Percentiles rank a stretch among this genome's conserved stretches.
Evolutionary conservation across 2,888 invertebrate species (phyloP).

Genomic region (Drosophila mettleri): DNA sequence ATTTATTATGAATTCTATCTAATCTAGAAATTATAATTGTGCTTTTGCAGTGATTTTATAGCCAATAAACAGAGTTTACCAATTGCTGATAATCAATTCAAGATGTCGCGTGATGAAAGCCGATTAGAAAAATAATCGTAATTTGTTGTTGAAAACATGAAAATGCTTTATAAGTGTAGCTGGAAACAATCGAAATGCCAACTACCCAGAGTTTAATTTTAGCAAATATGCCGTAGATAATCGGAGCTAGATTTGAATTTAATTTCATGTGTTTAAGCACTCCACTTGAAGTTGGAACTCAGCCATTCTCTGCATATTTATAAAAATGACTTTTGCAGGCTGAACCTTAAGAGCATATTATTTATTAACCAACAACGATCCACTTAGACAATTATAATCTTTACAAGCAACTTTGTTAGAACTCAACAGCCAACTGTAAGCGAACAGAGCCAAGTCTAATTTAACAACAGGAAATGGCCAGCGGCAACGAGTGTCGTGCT

Average conservation of each 20-base stretch:
- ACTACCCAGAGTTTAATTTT: not conserved
- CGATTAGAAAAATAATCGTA: not conserved
- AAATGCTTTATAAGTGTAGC: not conserved
- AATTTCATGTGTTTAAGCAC: not conserved
- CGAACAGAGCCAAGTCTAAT: not conserved
- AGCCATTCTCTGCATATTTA: not conserved
- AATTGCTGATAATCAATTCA: not conserved
- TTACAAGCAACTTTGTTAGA: not conserved
- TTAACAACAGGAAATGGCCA: slow-evolving; percentile 8
- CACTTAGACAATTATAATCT: not conserved
- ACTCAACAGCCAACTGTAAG: not conserved
- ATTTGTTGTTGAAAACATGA: slow-evolving; percentile 1
- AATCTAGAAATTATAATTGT: slow-evolving; percentile 27
- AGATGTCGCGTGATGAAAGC: slow-evolving; percentile 8
- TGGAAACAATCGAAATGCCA: not conserved
- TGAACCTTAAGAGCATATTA: not conserved
- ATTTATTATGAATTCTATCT: slow-evolving; percentile 22
- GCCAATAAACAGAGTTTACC: not conserved
- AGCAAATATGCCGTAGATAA: not conserved
- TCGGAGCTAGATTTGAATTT: not conserved
- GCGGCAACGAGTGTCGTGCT: slow-evolving; percentile 10
- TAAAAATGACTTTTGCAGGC: not conserved
- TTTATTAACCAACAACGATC: not conserved
- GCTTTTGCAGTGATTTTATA: slow-evolving; percentile 44
- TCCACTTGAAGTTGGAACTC: not conserved